Evolutionary conservation across 2,888 invertebrate genomes (phyloP), one percentile per base, ranked within the genome.

Genomic region (Ormyrus labotus): DNA sequence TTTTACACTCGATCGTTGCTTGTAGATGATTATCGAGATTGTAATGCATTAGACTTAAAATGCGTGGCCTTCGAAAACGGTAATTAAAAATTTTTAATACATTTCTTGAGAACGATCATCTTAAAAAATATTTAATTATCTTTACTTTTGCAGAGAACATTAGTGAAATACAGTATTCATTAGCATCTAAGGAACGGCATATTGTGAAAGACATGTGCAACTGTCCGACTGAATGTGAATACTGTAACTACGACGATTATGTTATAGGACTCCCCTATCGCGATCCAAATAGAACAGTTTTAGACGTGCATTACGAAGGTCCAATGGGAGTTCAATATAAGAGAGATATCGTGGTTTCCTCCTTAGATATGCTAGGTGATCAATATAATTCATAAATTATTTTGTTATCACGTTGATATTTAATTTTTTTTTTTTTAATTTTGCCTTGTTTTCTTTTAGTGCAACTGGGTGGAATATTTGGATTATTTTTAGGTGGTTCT

Each of bases 351-450:
- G 90, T 91, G 7, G 91, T 91, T 72, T 91, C 91, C 61, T 91
- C 91, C 91, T 88, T 92, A 48, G 92, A 92, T 85, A 87, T 92
- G 70, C 87, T 92, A 85, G 92, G 92, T 92, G 78, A 71, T 4
- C 34, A 34, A 34, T 2, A 34, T 34, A 34, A 34, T 34, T 34
- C 34, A 34, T 34, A 53, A 53, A 53, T 53, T 53, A 53, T 10
- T 53, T 8, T 53, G 1, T 53, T 5, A 53, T 10, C 3, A 53
- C 2, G 11, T 53, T 53, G 11, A 53, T 53, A 53, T 10, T 53
- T 53, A 53, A 10, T 53, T 53, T 6, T 10, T 53, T n/a, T n/a
- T n/a, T 53, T 53, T 10, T 53, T 53, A 53, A 53, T 53, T 53
- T 53, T 3, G 2, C 53, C 3, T 10, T 11, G 4, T 53, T 53